These are phyloP conservation scores for Aphis craccivora DNA, from an alignment of 1,140 invertebrate genomes.

Conservation along the genomic window DNA sequence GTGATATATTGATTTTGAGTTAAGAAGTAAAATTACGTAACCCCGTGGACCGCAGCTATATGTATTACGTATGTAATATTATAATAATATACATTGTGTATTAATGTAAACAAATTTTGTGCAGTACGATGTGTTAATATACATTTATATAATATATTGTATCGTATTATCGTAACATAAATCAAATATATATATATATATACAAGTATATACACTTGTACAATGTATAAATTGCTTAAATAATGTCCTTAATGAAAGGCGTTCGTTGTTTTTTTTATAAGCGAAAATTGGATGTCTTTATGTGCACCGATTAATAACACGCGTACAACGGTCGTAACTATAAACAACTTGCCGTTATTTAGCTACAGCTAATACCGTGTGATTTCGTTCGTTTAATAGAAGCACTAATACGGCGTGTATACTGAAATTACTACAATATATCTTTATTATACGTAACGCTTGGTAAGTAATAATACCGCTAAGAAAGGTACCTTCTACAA, in stretches of 20 bases:
- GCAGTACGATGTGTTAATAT: not conserved
- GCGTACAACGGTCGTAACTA: not conserved
- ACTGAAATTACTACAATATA: not conserved
- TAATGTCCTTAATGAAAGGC: constrained; percentile 23
- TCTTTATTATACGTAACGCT: not conserved
- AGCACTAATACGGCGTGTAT: not conserved
- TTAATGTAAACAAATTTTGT: not conserved
- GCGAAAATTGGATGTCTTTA: constrained; percentile 38
- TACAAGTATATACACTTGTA: not conserved
- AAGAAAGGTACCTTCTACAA: not conserved
- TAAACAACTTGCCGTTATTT: constrained; percentile 11
- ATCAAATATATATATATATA: too few relatives aligned
- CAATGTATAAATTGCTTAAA: not conserved
- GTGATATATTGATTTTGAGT: not conserved
- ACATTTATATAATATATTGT: not conserved
- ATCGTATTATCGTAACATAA: not conserved
- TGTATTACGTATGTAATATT: too few relatives aligned
- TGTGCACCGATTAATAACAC: not conserved
- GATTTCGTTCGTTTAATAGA: not conserved
- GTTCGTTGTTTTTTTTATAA: not conserved
- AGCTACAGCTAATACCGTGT: not conserved
- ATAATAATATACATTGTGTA: too few relatives aligned
- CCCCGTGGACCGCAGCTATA: too few relatives aligned
- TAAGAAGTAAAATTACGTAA: not conserved
- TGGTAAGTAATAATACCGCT: not conserved